Base-by-base conservation (phyloP, 2,113 vertebrate species). In the Taurulus bubalis region DNA sequence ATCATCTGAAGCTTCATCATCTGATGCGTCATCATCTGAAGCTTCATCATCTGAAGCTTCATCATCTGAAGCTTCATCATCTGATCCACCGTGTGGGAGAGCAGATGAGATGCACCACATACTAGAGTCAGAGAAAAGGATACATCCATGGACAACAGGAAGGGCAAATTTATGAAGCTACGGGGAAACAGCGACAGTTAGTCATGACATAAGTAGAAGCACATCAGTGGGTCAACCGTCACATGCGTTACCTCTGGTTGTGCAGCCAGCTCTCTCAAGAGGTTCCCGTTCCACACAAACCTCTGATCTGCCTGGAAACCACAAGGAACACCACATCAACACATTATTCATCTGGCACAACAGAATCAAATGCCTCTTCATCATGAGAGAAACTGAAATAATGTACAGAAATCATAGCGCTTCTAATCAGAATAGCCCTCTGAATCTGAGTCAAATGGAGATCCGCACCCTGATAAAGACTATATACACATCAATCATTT, bases 201-300 rank as follows among this genome's bases (percentile, higher is more conserved):
- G 0, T 5, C 1, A 69, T 22, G 1, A 32, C 45, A 30, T 3
- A 4, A 69, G 26, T 2, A 63, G 11, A 75, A 8, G 63, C 22
- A 4, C 14, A 16, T 2, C 47, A n/a, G 16, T 1, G 6, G 22
- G 0, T 11, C 4, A 28, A 0, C 3, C 22, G 22, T 34, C 11
- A 38, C 0, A 0, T 59, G 1, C 9, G 47, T 90, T 84, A 95
- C 95, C 94, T 95, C 95, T 6, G 95, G 94, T 79, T 96, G 92
- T 15, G 93, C 90, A 8, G 89, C 82, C 63, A 95, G 85, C 45
- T 95, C 94, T 78, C 94, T 87, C 58, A 95, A 85, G 26, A 95
- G 94, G 73, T 94, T 94, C 40, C 94, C 93, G 3, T 95, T 95
- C 95, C 95, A 95, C 76, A 95, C 93, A 72, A 95, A 95, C 84